Conservation (phyloP, 2,888 invertebrate genomes). For the Cantharis rustica region DNA sequence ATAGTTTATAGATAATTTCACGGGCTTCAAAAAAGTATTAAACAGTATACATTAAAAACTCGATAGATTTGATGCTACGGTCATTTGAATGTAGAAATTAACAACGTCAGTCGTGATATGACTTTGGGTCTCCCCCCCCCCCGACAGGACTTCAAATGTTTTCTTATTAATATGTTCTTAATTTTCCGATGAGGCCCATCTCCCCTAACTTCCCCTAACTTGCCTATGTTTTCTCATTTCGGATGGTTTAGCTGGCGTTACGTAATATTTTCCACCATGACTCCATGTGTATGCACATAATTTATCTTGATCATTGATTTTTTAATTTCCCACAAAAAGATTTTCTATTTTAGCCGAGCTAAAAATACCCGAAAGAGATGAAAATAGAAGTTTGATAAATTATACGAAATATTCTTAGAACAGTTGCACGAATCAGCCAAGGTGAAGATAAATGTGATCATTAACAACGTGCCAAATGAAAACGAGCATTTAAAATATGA, state of each 20-base stretch:
- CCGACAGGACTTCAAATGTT: too few relatives aligned
- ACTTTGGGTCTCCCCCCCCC: too few relatives aligned
- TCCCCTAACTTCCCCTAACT: not conserved
- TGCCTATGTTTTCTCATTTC: not conserved
- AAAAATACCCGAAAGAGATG: not conserved
- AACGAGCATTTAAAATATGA: not conserved
- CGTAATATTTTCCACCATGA: not conserved
- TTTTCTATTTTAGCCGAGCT: not conserved
- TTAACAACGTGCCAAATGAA: constrained; percentile 3
- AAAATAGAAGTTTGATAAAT: constrained; percentile 3
- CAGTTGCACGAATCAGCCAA: not conserved
- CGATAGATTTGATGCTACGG: too few relatives aligned
- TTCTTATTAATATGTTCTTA: too few relatives aligned
- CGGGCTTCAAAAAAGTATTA: too few relatives aligned
- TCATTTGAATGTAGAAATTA: too few relatives aligned
- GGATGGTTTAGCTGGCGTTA: not conserved
- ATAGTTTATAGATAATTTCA: too few relatives aligned
- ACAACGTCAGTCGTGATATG: too few relatives aligned
- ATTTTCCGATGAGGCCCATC: not conserved
- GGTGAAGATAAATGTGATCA: constrained; percentile 3
- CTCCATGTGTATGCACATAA: not conserved
- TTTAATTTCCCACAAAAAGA: not conserved
- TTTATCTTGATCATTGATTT: not conserved
- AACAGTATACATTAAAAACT: too few relatives aligned
- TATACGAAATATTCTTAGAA: constrained; percentile 2